A percentile compares a stretch with the other conserved stretches of the same genome.
Evolutionary conservation across 2,888 invertebrate genomes (phyloP).

Genomic region (Brachyopa scutellaris): DNA sequence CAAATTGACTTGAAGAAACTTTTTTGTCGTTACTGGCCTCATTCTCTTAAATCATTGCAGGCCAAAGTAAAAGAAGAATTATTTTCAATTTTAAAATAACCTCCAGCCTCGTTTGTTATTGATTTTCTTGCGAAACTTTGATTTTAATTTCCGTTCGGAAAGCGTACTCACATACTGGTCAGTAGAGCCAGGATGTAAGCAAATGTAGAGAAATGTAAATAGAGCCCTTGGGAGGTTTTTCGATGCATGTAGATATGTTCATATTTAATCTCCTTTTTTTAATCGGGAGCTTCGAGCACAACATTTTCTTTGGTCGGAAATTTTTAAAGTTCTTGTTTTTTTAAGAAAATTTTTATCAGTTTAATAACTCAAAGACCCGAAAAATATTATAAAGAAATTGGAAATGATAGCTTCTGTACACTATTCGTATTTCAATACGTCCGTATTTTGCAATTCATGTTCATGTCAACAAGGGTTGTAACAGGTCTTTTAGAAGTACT

Average conservation of each 20-base stretch:
- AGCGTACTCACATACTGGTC: slow-evolving; percentile 38
- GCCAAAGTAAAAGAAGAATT: slow-evolving; percentile 54
- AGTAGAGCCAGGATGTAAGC: slow-evolving; percentile 57
- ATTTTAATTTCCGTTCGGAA: slow-evolving; percentile 68
- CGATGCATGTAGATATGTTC: slow-evolving; percentile 48
- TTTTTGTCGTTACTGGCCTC: no score
- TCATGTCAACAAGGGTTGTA: slow-evolving; percentile 49
- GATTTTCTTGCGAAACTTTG: slow-evolving; percentile 63
- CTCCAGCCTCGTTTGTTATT: slow-evolving; percentile 61
- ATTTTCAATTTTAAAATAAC: slow-evolving; percentile 62
- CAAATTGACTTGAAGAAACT: slow-evolving; percentile 8
- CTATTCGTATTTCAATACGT: slow-evolving; percentile 26
- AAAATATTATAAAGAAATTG: no score
- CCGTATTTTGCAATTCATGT: slow-evolving; percentile 29
- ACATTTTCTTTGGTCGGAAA: no score
- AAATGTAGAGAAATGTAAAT: slow-evolving; percentile 62
- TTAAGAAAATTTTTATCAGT: no score
- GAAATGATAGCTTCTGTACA: not conserved
- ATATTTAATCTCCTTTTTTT: slow-evolving; percentile 42
- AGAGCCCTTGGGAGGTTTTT: slow-evolving; percentile 45
- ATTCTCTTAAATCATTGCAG: slow-evolving; percentile 27
- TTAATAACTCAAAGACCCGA: no score
- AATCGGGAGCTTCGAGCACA: no score
- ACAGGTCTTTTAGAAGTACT: slow-evolving; percentile 29
- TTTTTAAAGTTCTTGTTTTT: no score